Evolutionary conservation across 2,113 vertebrate genomes (phyloP), one percentile per base, ranked within the genome.

Genomic region (Brachionichthys hirsutus): DNA sequence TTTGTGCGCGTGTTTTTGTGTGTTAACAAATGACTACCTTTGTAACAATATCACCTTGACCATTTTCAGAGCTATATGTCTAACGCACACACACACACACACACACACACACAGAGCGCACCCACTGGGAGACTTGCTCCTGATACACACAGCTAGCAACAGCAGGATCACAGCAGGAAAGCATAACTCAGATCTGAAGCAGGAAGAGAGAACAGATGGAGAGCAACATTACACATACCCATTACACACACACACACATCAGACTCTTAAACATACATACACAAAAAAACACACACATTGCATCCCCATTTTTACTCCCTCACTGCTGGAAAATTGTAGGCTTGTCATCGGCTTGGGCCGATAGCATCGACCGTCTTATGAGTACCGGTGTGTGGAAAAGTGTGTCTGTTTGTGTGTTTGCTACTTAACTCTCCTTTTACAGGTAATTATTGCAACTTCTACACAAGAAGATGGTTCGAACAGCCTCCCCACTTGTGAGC

Each of bases 111-210:
- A n/a, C 24, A 4, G n/a, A n/a, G n/a, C 57, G 54, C 40, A 53
- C 24, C 9, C 16, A 19, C 5, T 1, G 18, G 6, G 6, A 15
- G 58, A 18, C 60, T 22, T 55, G 54, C 46, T 75, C 54, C 55
- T 76, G 44, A 72, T 65, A 65, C 66, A 70, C 52, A 67, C 59
- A 63, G 67, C 72, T 72, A 78, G 80, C 77, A 83, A 65, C 81
- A 87, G 82, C 83, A 87, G 81, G 79, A 81, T 84, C 76, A 78
- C 84, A 85, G 84, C 72, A 68, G 76, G 86, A 72, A 75, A 74
- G 67, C 73, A 59, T 61, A 83, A 68, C 71, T 54, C 60, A 65
- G 55, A 75, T 78, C 74, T 83, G 62, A 76, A 80, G 54, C 78
- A 83, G 77, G 54, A 80, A 83, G 52, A 24, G 35, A 54, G 68